Percentiles rank a stretch among this genome's conserved stretches.
Conservation (phyloP, 1,140 invertebrate species). For the Drosophila burlai region DNA sequence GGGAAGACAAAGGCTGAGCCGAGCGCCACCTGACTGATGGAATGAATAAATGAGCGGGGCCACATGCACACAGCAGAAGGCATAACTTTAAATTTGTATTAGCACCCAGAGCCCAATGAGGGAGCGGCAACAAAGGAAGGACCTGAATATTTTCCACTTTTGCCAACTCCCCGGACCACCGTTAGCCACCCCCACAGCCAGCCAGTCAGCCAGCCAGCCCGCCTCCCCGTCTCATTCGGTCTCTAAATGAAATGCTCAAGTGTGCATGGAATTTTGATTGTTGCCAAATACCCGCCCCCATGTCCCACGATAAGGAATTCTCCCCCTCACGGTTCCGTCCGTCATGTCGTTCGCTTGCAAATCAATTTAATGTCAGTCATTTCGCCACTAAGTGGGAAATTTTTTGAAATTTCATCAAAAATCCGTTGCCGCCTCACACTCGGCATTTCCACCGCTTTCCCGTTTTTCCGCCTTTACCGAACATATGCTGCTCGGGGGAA, state of each 20-base stretch:
- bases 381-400: constrained; percentile 79
- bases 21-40: constrained; percentile 65
- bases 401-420: constrained; percentile 85
- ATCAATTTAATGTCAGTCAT: constrained; percentile 85
- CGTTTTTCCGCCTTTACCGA: constrained; percentile 33
- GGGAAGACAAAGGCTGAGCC: constrained; percentile 28
- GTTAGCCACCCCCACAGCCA: constrained; percentile 16
- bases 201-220: neutral
- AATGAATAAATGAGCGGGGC: constrained; percentile 74
- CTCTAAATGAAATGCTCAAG: constrained; percentile 84
- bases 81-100: constrained; percentile 85
- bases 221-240: constrained; percentile 50
- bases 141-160: constrained; percentile 70
- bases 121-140: constrained; percentile 46
- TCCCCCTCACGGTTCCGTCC: constrained; percentile 56
- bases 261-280: constrained; percentile 85
- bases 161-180: constrained; percentile 62
- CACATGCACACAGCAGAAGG: constrained; percentile 40
- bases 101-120: constrained; percentile 79
- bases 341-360: constrained; percentile 84
- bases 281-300: constrained; percentile 50
- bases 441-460: neutral
- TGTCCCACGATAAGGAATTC: constrained; percentile 27
- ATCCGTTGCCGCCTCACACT: constrained; percentile 52
- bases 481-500: constrained; percentile 81